phyloP scores from a whole-genome alignment of 1,140 invertebrate species.

The Drosophila gunungcola region DNA sequence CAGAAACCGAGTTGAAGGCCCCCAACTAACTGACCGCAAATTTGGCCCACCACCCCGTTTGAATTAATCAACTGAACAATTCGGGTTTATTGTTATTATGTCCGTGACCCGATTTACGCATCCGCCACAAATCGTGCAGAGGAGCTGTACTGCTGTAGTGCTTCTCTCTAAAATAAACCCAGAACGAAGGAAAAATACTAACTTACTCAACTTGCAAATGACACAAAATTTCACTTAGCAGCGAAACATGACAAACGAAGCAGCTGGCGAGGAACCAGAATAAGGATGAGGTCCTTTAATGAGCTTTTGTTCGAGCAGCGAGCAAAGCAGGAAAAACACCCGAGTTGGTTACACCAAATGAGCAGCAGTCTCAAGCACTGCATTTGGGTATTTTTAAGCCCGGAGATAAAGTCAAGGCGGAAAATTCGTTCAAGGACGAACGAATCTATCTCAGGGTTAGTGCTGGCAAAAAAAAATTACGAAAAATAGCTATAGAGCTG shows the following conservation, averaged over 20 bases:
- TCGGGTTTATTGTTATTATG: constrained; percentile 42
- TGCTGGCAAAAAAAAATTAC: background rate
- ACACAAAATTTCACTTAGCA: constrained; percentile 62
- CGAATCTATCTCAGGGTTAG: background rate
- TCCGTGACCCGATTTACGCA: constrained; percentile 58
- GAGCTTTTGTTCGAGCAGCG: constrained; percentile 32
- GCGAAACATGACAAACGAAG: constrained; percentile 43
- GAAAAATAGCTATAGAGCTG: background rate
- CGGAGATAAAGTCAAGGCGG: constrained; percentile 3
- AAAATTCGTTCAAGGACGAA: constrained; percentile 14
- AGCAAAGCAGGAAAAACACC: constrained; percentile 7
- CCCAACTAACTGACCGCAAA: constrained; percentile 22
- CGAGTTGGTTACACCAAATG: constrained; percentile 31
- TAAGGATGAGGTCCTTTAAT: constrained; percentile 51
- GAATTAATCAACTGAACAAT: constrained; percentile 49
- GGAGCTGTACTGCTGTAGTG: background rate
- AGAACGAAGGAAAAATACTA: constrained; percentile 3
- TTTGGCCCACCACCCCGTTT: constrained; percentile 9
- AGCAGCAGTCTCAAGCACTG: constrained; percentile 25
- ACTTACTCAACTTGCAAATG: constrained; percentile 58
- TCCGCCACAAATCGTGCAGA: constrained; percentile 16
- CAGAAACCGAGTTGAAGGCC: constrained; percentile 25
- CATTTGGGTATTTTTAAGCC: constrained; percentile 32
- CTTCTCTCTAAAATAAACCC: constrained; percentile 10
- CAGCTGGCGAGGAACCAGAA: constrained; percentile 4